Base-by-base conservation (phyloP, 2,888 invertebrate genomes). In the Galeruca laticollis region DNA sequence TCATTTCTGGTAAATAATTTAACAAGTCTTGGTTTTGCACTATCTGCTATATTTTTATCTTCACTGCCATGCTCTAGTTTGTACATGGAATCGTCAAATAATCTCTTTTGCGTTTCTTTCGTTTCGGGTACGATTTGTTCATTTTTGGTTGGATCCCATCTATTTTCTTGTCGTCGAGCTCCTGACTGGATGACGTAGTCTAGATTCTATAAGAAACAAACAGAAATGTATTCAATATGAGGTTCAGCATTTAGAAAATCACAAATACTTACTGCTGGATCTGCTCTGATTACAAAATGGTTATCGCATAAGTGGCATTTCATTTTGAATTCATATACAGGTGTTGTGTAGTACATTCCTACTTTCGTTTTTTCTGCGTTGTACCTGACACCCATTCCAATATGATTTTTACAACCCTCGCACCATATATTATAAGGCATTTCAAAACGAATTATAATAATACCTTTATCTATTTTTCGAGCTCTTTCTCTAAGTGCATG, bases 351-450 rank as follows among this genome's bases (percentile, higher is more conserved):
- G 84, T 99, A 99, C 95, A 97, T 99, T 75, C 99, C 99, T 61
- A 97, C 88, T 86, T 96, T 96, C 0, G 89, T 95, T 85, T 96
- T 96, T 83, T 96, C 96, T 0, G 96, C 95, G 81, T 96, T 99
- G 84, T 99, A 99, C 60, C 99, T 90, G 0, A 99, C 99, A 0
- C 99, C 99, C 98, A 99, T 99, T 35, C 98, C 99, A 68, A 99
- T 97, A 83, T 99, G 99, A 87, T 97, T 99, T 74, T 94, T 93
- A 84, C 99, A 99, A 64, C 98, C 98, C 47, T 96, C 95, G 79
- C 99, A 99, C 99, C 99, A 99, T 78, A 99, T 99, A 86, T 99
- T 99, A 83, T 97, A 99, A 0, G 99, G 99, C 98, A 99, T 98
- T 87, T 99, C 99, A 88, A 99, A 99, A 57, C 99, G 91, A 76